Conservation (phyloP, 92 coral and sea anemone genomes). For the Siderastrea siderea region DNA sequence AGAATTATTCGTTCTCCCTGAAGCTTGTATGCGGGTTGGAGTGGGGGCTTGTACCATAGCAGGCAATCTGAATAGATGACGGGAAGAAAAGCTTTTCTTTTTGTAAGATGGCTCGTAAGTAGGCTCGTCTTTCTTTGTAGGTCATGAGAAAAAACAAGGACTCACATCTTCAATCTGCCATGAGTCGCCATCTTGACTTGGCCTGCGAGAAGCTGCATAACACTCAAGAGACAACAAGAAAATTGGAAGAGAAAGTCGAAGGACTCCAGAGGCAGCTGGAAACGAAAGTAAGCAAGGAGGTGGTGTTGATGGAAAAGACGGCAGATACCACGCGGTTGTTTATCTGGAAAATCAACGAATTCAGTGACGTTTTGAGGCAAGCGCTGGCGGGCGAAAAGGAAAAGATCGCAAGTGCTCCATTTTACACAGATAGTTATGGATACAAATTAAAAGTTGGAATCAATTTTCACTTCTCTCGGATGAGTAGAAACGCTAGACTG, state of each 20-base stretch:
- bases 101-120: no score
- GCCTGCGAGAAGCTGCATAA: not conserved
- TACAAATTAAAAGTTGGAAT: slow-evolving; percentile 51
- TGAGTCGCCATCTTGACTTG: slow-evolving; percentile 14
- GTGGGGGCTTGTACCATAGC: no score
- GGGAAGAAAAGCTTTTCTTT: no score
- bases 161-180: not conserved
- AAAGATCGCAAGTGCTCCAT: slow-evolving; percentile 31
- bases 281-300: not conserved
- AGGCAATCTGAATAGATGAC: no score
- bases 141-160: not conserved
- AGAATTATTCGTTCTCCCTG: no score
- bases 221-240: not conserved
- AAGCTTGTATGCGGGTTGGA: no score
- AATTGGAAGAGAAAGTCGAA: not conserved
- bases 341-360: slow-evolving; percentile 52
- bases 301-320: not conserved
- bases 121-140: not conserved
- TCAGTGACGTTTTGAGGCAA: slow-evolving; percentile 14
- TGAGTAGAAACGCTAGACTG: slow-evolving; percentile 9
- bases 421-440: slow-evolving; percentile 61
- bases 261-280: not conserved
- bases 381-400: slow-evolving; percentile 8
- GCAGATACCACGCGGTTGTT: not conserved
- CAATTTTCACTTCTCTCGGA: not conserved